Evolutionary conservation across 2,797 vertebrate genomes (phyloP), one percentile per base, ranked within the genome.

Genomic region (Rhabdophis nuchalis): DNA sequence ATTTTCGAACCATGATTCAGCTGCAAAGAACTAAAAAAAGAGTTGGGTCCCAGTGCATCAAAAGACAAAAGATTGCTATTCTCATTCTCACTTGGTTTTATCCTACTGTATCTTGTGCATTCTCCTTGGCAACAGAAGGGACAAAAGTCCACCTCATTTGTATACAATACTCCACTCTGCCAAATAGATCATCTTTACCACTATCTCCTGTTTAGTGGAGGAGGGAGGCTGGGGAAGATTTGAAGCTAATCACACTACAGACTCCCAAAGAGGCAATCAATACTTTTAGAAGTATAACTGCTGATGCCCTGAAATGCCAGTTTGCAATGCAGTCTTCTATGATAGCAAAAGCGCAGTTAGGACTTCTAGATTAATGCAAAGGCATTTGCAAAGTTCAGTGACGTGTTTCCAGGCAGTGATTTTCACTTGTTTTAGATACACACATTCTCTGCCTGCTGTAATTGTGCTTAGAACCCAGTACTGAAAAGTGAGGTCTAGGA

Each of bases 401-500:
- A 14, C 14, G 10, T 23, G 12, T 56, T 94, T 92, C 86, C 54
- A 86, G 85, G 36, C 64, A 82, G 61, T 85, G 32, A 11, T 89
- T 77, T 88, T 93, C 91, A 91, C 54, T 5, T 93, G 89, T 91
- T 93, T 89, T 92, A 93, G 0, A 23, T 36, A 77, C 82, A 23
- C 46, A 32, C 53, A 18, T 54, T 29, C 56, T 7, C 0, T 12
- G 88, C 61, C 52, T 94, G 82, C 91, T 96, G 95, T 95, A 95
- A 95, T 91, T 88, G 20, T 87, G 82, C 92, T 90, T 82, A 53
- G 91, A 94, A 90, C 89, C 77, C 32, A 92, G 85, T 94, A 93
- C 72, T 64, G 89, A 87, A 92, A 94, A 91, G 95, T 95, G 91
- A 89, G 57, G 61, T 90, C 91, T 82, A 97, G 97, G 96, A 97